Evolutionary conservation across 2,888 invertebrate genomes (phyloP).

Genomic region (Ectobius pallidus): DNA sequence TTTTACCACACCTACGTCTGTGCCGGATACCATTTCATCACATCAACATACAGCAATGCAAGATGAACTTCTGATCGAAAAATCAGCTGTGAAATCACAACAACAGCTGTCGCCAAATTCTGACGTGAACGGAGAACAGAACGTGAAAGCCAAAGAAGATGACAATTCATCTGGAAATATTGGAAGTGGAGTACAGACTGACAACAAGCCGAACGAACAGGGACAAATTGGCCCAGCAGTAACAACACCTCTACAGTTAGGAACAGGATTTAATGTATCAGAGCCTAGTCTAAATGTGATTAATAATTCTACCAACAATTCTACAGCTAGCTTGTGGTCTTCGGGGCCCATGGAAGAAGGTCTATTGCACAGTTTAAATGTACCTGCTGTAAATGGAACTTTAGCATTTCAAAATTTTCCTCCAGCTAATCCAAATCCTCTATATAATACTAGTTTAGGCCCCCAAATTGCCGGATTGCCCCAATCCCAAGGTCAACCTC

Average conservation of each 20-base stretch:
- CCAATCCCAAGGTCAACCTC: conserved; percentile 48
- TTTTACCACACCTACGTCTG: conserved; percentile 49
- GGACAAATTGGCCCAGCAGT: conserved; percentile 46
- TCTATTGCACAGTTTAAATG: conserved; percentile 49
- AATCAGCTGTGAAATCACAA: conserved; percentile 47
- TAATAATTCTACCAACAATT: conserved; percentile 48
- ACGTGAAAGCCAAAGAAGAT: conserved; percentile 48
- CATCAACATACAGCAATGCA: conserved; percentile 49
- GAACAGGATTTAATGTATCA: conserved; percentile 48
- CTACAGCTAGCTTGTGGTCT: conserved; percentile 49
- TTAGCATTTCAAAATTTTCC: conserved; percentile 50
- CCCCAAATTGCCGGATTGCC: conserved; percentile 49
- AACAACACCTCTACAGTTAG: conserved; percentile 49
- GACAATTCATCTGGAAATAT: conserved; percentile 47
- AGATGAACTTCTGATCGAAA: conserved; percentile 50
- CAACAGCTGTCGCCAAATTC: conserved; percentile 45
- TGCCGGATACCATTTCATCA: conserved; percentile 48
- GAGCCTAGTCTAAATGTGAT: conserved; percentile 51
- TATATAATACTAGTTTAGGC: conserved; percentile 49
- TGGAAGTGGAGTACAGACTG: conserved; percentile 45
- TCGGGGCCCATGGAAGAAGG: conserved; percentile 49
- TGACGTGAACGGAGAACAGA: conserved; percentile 47
- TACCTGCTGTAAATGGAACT: conserved; percentile 49
- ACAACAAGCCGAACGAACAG: conserved; percentile 46
- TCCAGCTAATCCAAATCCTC: conserved; percentile 48